Evolutionary conservation across 2,797 vertebrate genomes (phyloP), one percentile per base, ranked within the genome.

Genomic region (Urocyon cinereoargenteus): DNA sequence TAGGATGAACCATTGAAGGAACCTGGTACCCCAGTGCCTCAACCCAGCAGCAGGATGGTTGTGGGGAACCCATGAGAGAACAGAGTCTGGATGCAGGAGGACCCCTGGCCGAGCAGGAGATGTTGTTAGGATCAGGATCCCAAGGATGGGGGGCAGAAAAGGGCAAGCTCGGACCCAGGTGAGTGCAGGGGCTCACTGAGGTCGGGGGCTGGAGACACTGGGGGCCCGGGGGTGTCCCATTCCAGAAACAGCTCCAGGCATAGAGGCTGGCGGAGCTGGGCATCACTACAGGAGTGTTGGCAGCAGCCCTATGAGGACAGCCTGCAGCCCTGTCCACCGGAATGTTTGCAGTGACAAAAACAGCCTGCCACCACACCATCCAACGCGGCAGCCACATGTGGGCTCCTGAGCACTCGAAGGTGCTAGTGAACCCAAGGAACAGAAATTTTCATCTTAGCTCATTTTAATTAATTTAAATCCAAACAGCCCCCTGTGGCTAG

Each of bases 401-500:
- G 91, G 70, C 61, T 55, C 34, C 64, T 5, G 53, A 66, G 81
- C 16, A 0, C 45, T 36, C 4, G 49, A 59, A 53, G 0, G 12
- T 24, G 55, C 75, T 18, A 11, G 31, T 3, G 55, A 75, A 86
- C 36, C 86, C 2, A 2, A n/a, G 77, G 53, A 92, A 51, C 14
- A 3, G 22, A 62, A 14, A 16, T 45, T 28, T 81, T 90, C 34
- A 55, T 66, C 89, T 96, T 15, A 45, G 14, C 59, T 84, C 36
- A 13, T 57, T 49, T 83, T 59, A 36, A 64, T 77, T 64, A 36
- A n/a, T 83, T 96, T 21, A 91, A 82, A 89, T 45, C 14, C 49
- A 31, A 82, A 62, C 19, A 72, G 84, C 31, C 57, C 24, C 75
- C 1, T 2, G 12, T 34, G 61, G 81, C 51, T 24, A 84, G 40